These are phyloP conservation scores for Drosophila neocordata DNA, from an alignment of 1,140 invertebrate species.

Conservation along the genomic window DNA sequence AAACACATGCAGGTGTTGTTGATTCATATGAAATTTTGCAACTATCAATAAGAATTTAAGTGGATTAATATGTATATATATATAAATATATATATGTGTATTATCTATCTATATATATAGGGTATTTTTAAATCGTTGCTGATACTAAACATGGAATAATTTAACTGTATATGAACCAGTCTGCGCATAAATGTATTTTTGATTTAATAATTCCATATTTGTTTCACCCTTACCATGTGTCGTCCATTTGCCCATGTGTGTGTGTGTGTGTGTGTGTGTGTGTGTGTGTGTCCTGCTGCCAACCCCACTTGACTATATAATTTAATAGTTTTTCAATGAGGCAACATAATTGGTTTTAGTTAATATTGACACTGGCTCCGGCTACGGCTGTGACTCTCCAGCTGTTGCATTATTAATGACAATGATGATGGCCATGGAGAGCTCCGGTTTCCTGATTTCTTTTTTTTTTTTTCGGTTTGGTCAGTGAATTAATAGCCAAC, in stretches of 20 bases:
- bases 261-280: neutral
- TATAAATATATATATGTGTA: too few species aligned
- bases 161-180: slow-evolving; percentile 20
- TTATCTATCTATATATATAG: neutral
- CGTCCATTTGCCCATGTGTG: neutral
- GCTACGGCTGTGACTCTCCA: slow-evolving; percentile 24
- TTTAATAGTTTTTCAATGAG: slow-evolving; percentile 65
- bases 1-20: too few species aligned
- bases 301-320: slow-evolving; percentile 57
- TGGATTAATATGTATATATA: too few species aligned
- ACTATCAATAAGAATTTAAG: too few species aligned
- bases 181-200: slow-evolving; percentile 75
- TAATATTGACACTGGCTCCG: slow-evolving; percentile 61
- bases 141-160: neutral
- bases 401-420: slow-evolving; percentile 79
- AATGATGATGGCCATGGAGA: slow-evolving; percentile 24
- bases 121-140: neutral
- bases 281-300: neutral
- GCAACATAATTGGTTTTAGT: slow-evolving; percentile 75
- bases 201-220: slow-evolving; percentile 70
- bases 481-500: slow-evolving; percentile 56
- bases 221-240: slow-evolving; percentile 2
- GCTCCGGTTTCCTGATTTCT: slow-evolving; percentile 46
- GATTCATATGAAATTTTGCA: too few species aligned
- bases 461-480: slow-evolving; percentile 2